Conservation (phyloP, 1,140 invertebrate species). For the Pristionchus pacificus region DNA sequence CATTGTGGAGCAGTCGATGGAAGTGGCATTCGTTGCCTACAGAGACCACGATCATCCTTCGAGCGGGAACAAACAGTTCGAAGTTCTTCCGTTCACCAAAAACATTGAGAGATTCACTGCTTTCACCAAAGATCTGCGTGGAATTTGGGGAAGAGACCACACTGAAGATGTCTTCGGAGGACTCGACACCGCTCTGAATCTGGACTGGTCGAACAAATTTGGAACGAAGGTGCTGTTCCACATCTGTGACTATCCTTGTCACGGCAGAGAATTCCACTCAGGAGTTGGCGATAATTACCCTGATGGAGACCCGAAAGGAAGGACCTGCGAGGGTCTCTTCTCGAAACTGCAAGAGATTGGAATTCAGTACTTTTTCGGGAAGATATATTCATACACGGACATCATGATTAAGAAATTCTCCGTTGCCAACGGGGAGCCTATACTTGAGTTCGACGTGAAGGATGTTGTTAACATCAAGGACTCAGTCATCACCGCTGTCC, state of each 20-base stretch:
- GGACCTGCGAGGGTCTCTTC: constrained; percentile 10
- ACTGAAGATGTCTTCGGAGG: constrained; percentile 19
- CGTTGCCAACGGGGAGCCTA: constrained; percentile 12
- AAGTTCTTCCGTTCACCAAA: constrained; percentile 3
- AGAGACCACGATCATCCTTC: constrained; percentile 4
- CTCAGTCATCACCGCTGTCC: constrained; percentile 4
- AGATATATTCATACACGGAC: constrained; percentile 6
- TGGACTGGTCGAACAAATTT: constrained; percentile 9
- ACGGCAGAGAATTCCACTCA: constrained; percentile 17
- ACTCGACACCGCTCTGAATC: constrained; percentile 12
- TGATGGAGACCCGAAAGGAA: constrained; percentile 9
- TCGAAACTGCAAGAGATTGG: background rate
- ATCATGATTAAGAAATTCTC: constrained; percentile 21
- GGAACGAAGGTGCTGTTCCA: constrained; percentile 15
- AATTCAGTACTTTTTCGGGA: constrained; percentile 21
- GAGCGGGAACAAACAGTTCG: background rate
- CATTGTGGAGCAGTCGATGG: constrained; percentile 6
- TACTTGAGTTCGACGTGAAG: constrained; percentile 14
- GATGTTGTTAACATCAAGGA: constrained; percentile 3
- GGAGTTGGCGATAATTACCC: constrained; percentile 15
- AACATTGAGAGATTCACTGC: background rate
- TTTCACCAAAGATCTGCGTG: constrained; percentile 5
- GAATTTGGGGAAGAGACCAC: constrained; percentile 1
- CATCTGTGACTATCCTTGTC: constrained; percentile 12
- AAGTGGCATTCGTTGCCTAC: constrained; percentile 12